Evolutionary conservation across 1,140 invertebrate species (phyloP), one percentile per base, ranked within the genome.

Genomic region (Drosophila willistoni): DNA sequence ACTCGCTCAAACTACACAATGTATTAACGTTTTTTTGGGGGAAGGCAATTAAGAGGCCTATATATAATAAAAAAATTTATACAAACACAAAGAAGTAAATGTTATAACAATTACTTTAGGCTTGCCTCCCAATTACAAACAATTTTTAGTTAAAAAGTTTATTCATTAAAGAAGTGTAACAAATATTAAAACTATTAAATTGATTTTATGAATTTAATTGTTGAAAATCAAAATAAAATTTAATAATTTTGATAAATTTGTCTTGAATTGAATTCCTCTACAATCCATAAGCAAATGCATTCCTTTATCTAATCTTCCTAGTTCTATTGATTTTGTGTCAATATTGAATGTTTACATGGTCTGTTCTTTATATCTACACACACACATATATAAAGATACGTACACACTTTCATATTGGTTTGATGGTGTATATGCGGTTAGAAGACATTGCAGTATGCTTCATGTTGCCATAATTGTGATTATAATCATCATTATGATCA

Each of bases 321-420:
- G 14, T 59, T n/a, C 14, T 36, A 59, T 59, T 59, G 54, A 55
- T 25, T 33, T 22, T 14, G 7, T 66, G 66, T 76, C 73, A 64
- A 70, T 77, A 70, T 76, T 76, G 69, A 77, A 77, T 77, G 64
- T 76, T 77, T 77, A 44, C 65, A 70, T 34, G 44, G 17, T 64
- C 42, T 75, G 63, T 55, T 54, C 56, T 5, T 51, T 51, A 51
- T 51, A 47, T 3, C 51, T 47, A 17, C 14, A 3, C 3, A 17
- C 14, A 9, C 9, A 47, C 7, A 17, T 19, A n/a, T 17, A 17
- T 36, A 36, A 22, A 22, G 19, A 22, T 12, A 36, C 5, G 34
- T 36, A 36, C 34, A 7, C 29, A 36, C 34, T 9, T 12, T 36
- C 10, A 36, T 60, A 17, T 47, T 2, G 7, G 2, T 47, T 6